phyloP scores from a whole-genome alignment of 2,113 vertebrate genomes.

The Nannobrachium achirus region DNA sequence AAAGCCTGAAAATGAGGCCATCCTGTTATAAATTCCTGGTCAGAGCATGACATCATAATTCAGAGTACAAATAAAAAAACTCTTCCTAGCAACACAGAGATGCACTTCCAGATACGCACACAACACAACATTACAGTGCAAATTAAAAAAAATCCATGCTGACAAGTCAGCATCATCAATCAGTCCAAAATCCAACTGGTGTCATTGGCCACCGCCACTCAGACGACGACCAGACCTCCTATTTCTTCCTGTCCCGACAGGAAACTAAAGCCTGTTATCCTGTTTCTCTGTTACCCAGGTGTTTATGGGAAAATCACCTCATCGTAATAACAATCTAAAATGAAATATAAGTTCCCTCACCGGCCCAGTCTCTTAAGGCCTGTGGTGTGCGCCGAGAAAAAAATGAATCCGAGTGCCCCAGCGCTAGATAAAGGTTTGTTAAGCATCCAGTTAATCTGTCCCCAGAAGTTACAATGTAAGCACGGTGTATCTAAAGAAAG shows the following conservation, averaged over 20 bases:
- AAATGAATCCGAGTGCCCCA: not conserved
- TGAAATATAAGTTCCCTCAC: conserved; percentile 13
- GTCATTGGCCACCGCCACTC: conserved; percentile 24
- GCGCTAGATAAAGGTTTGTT: not conserved
- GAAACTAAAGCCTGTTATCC: conserved; percentile 52
- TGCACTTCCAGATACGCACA: not conserved
- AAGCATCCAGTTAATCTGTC: conserved; percentile 7
- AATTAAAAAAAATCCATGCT: conserved; percentile 17
- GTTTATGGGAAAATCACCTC: conserved; percentile 42
- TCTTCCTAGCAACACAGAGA: conserved; percentile 26
- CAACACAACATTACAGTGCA: conserved; percentile 17
- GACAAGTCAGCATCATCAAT: not conserved
- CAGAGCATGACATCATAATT: conserved; percentile 20
- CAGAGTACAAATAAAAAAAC: conserved; percentile 23
- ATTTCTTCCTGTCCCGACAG: conserved; percentile 63
- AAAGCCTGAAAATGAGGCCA: not conserved
- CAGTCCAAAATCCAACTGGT: conserved; percentile 34
- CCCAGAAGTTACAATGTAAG: not conserved
- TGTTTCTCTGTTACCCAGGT: conserved; percentile 35
- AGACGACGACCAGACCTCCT: conserved; percentile 62
- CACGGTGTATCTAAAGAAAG: not conserved
- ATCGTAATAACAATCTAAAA: conserved; percentile 50
- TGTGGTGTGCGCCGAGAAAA: conserved; percentile 12
- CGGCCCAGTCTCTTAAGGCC: conserved; percentile 2
- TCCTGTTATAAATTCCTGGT: conserved; percentile 9